phyloP scores from a whole-genome alignment of 2,113 vertebrate species.

The Bubo blakistoni region DNA sequence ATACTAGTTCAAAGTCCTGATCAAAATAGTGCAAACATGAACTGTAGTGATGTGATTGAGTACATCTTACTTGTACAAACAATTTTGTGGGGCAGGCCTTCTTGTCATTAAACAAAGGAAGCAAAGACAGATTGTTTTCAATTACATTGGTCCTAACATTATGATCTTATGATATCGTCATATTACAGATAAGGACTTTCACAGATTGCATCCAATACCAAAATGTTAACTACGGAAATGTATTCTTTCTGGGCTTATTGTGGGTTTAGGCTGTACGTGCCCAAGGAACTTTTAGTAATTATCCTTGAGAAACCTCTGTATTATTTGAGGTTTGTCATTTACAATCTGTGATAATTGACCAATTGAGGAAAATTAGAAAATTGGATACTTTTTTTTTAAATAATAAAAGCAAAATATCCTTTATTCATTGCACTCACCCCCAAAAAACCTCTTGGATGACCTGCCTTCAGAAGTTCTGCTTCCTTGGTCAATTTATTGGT shows the following conservation, averaged over 20 bases:
- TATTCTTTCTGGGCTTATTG: not conserved
- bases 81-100: not conserved
- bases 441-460: not conserved
- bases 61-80: not conserved
- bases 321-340: not conserved
- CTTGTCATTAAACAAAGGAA: not conserved
- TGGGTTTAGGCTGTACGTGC: not conserved
- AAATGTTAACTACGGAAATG: not conserved
- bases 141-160: not conserved
- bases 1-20: not conserved
- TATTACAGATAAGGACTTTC: not conserved
- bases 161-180: not conserved
- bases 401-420: not conserved
- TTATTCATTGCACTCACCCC: not conserved
- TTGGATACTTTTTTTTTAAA: not conserved
- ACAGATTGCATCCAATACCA: not conserved
- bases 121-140: not conserved
- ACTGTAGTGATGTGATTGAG: not conserved
- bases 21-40: not conserved
- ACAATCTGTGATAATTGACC: not conserved
- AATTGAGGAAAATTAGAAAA: not conserved
- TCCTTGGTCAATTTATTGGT: not conserved
- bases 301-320: not conserved
- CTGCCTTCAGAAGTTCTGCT: not conserved
- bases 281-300: not conserved